Evolutionary conservation across 2,888 invertebrate genomes (phyloP).

Genomic region (Lycia hirtaria): DNA sequence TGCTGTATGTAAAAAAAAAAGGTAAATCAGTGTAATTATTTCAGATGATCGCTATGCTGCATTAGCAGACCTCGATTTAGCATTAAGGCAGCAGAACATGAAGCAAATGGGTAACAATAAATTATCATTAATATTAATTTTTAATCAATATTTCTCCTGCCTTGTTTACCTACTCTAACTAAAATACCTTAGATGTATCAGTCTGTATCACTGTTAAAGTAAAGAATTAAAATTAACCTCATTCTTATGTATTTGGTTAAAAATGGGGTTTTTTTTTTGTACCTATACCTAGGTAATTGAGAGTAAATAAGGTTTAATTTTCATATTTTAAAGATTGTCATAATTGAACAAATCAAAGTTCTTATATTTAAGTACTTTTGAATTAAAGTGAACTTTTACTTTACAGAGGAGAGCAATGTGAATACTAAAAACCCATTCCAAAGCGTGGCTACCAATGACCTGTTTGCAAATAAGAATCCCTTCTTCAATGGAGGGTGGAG

Average conservation of each 20-base stretch:
- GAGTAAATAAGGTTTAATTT: neutral
- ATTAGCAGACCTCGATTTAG: conserved; percentile 95
- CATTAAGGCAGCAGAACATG: conserved; percentile 86
- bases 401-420: conserved; percentile 72
- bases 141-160: neutral
- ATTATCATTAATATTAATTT: conserved; percentile 6
- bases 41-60: conserved; percentile 97
- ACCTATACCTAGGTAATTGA: neutral
- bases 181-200: too few species aligned
- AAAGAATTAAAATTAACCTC: too few species aligned
- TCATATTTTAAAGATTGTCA: neutral
- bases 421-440: conserved; percentile 81
- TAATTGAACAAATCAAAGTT: neutral
- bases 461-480: conserved; percentile 77
- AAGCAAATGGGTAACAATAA: conserved; percentile 73
- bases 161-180: too few species aligned
- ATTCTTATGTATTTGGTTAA: too few species aligned
- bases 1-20: neutral
- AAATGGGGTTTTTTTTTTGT: too few species aligned
- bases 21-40: conserved; percentile 31
- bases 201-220: too few species aligned
- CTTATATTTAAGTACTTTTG: neutral
- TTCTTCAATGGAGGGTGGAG: conserved; percentile 80
- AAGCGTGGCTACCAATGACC: conserved; percentile 72
- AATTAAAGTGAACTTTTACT: neutral